These are phyloP conservation scores for Orchestia grillus DNA, from an alignment of 1,140 invertebrate genomes.

Conservation along the genomic window DNA sequence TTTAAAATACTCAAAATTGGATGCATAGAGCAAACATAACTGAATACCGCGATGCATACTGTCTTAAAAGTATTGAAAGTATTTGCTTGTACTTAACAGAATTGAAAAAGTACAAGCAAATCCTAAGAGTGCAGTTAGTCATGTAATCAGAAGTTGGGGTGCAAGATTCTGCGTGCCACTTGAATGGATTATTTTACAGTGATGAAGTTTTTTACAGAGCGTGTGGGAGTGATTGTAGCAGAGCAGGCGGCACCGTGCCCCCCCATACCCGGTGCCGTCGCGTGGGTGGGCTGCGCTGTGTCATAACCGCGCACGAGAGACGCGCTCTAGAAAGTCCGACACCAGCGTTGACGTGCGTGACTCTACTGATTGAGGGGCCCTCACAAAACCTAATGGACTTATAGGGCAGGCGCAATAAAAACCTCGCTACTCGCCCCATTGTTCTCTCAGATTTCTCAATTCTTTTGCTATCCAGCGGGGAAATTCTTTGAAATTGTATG, in stretches of 20 bases:
- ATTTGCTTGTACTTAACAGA: too few species aligned
- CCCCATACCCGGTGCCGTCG: background rate
- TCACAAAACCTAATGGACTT: slow-evolving; percentile 54
- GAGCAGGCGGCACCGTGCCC: background rate
- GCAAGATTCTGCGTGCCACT: background rate
- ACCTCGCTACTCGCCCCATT: slow-evolving; percentile 35
- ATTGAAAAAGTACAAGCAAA: too few species aligned
- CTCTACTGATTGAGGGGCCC: slow-evolving; percentile 36
- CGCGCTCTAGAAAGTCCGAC: slow-evolving; percentile 51
- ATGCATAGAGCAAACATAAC: too few species aligned
- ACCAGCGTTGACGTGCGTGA: slow-evolving; percentile 41
- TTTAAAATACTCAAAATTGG: too few species aligned
- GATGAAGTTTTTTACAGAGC: background rate
- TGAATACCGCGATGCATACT: too few species aligned
- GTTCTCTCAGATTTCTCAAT: slow-evolving; percentile 54
- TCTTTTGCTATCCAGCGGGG: background rate
- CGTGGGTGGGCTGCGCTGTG: slow-evolving; percentile 34
- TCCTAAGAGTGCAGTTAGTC: too few species aligned
- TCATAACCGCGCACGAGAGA: slow-evolving; percentile 13
- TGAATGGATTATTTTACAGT: background rate
- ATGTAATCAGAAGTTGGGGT: too few species aligned
- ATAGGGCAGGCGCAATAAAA: slow-evolving; percentile 44
- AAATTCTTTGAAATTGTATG: slow-evolving; percentile 56
- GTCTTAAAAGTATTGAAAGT: too few species aligned
- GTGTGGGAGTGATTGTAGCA: background rate